Base-by-base conservation (phyloP, 2,888 invertebrate genomes). In the Aleiodes alternator region DNA sequence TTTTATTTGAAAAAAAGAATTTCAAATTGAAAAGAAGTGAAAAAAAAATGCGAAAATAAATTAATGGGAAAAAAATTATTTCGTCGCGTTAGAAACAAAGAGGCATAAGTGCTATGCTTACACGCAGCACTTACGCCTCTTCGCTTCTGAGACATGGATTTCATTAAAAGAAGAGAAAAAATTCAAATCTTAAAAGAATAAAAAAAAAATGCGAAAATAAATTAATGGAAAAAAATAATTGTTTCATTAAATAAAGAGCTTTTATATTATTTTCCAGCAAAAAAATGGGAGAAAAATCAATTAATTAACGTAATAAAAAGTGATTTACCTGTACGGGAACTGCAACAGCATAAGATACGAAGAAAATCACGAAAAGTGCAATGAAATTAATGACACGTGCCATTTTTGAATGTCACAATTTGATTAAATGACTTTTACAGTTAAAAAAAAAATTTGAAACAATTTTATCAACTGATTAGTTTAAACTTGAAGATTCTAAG, bases 311-410 rank as follows among this genome's bases (percentile, higher is more conserved):
- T 5, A 16, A 9, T 53, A 16, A 16, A 23, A 16, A 16, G 6
- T 16, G 8, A 53, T 3, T 64, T 84, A 84, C 85, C 83, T 83
- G 82, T 12, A 80, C 48, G 9, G 85, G 82, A 16, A 81, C 81
- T 16, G 79, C 82, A 34, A 73, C 64, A n/a, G 75, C 79, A 75
- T 71, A 81, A 12, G 76, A 69, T 48, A 75, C 50, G 3, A 78
- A 61, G 29, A 77, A 73, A 56, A 81, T 16, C 11, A 78, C 64
- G 71, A 84, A 72, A 57, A 79, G 71, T 53, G 75, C 66, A n/a
- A 75, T 31, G 43, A 73, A 69, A 57, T 59, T 48, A 34, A 72
- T 70, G 69, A 76, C 56, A 61, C 72, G 71, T 43, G 31, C 50
- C 64, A 70, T 78, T 64, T 70, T 48, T 80, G 81, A 81, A 38